Evolutionary conservation across 2,888 invertebrate genomes (phyloP).

Genomic region (Fissipunctia ypsillon): DNA sequence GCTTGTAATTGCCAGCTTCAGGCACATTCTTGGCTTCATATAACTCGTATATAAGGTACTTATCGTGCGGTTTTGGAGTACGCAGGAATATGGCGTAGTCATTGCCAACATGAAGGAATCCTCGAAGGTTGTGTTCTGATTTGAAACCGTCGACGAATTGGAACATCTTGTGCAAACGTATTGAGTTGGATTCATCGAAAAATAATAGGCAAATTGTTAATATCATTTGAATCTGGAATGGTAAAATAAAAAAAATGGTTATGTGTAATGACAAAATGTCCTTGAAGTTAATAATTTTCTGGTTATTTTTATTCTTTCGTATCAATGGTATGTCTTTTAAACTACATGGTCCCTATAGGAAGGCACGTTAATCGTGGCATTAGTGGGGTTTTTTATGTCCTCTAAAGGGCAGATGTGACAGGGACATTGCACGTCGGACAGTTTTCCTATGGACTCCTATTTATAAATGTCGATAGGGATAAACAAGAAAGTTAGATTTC

Average conservation of each 20-base stretch:
- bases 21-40: constrained; percentile 81
- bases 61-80: constrained; percentile 80
- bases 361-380: not conserved
- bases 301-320: not conserved
- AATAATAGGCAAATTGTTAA: constrained; percentile 60
- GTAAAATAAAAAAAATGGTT: not conserved
- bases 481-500: not conserved
- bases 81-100: constrained; percentile 82
- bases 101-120: constrained; percentile 82
- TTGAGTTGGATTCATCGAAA: constrained; percentile 64
- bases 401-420: not conserved
- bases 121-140: constrained; percentile 79
- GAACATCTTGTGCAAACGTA: constrained; percentile 83
- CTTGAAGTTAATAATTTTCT: not conserved
- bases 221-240: constrained; percentile 65
- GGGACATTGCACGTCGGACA: not conserved
- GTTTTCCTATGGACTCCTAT: not conserved
- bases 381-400: not conserved
- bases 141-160: constrained; percentile 82
- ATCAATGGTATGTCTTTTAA: not conserved
- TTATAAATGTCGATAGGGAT: not conserved
- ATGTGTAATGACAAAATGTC: not conserved
- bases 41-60: constrained; percentile 80
- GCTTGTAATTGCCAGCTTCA: constrained; percentile 72
- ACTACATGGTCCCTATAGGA: too few relatives aligned